Base-by-base conservation (phyloP, 2,113 vertebrate species). In the Orcinus orca region DNA sequence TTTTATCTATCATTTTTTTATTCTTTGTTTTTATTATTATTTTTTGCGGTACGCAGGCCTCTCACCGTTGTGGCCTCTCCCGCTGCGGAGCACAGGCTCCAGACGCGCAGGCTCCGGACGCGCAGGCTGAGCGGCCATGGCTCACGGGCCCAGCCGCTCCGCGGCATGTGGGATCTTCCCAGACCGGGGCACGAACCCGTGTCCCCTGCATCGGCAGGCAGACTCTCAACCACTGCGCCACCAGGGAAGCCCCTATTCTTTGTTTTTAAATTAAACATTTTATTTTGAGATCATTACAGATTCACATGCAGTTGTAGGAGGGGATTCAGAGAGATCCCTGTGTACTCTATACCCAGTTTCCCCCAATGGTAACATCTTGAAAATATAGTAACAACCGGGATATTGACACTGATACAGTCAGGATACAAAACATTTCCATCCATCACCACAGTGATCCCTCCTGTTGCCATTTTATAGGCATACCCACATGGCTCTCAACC, bases 371-470 rank as follows among this genome's bases (percentile, higher is more conserved):
- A 44, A 60, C 20, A 67, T 20, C 58, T 67, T 33, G 81, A n/a
- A 62, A 62, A 55, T 12, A 67, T 0, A 44, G 5, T 13, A 11
- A 26, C 7, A 8, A 25, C 18, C n/a, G 33, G 63, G 38, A 12
- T 29, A 23, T 9, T 26, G 25, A 58, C 44, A 7, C 0, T 0
- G 4, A 58, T 3, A 55, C 41, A n/a, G 26, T 67, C 33, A 9
- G 88, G 76, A 74, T 15, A n/a, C 31, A 44, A 31, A 12, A 13
- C 2, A 1, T 44, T 41, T 36, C 31, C 44, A 15, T 55, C 29
- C 26, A n/a, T 44, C 21, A 36, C 55, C 55, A 62, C 53, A 29
- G 18, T 0, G 9, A 33, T 15, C 68, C 36, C 33, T 62, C 62
- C 36, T 17, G 17, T 17, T 38, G 92, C n/a, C 36, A 47, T 31